Evolutionary conservation across 2,888 invertebrate species (phyloP), one percentile per base, ranked within the genome.

Genomic region (Ormia ochracea): DNA sequence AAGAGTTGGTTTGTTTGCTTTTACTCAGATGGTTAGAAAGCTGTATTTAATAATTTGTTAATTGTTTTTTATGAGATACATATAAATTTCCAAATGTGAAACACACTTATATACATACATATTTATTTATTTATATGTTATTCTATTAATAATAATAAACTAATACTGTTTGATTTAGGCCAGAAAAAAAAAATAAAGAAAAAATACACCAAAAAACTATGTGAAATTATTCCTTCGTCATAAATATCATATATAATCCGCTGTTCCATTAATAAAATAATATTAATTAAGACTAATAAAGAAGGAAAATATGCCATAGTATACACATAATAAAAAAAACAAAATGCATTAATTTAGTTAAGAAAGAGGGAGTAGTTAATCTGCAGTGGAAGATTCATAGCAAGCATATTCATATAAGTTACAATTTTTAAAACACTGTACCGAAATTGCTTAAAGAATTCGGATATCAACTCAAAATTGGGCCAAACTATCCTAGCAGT

Each of bases 241-340:
- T 73, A 61, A 68, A 73, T 68, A 61, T 73, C 78, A 63, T 73
- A 52, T 73, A 72, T 66, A 45, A 59, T 48, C 66, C 56, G 68
- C 19, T 78, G 74, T 78, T 74, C 56, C 73, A 78, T 74, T 58
- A 74, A 58, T 58, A n/a, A n/a, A n/a, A n/a, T n/a, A 74, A 63
- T 43, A 77, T 33, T 56, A 72, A 70, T 36, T 59, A 58, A 72
- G 14, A 38, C 33, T 43, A 75, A 52, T 61, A 72, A 45, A 56
- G 0, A 38, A 56, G 3, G 48, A 73, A 41, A 61, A 7, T 23
- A 61, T 43, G 43, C 9, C 28, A 69, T 69, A 58, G 59, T 50
- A 58, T 7, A n/a, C n/a, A n/a, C n/a, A n/a, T n/a, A n/a, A n/a
- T n/a, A n/a, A n/a, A n/a, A n/a, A n/a, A n/a, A n/a, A n/a, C n/a